Conservation (phyloP, 2,113 vertebrate genomes). For the Trichomycterus rosablanca region DNA sequence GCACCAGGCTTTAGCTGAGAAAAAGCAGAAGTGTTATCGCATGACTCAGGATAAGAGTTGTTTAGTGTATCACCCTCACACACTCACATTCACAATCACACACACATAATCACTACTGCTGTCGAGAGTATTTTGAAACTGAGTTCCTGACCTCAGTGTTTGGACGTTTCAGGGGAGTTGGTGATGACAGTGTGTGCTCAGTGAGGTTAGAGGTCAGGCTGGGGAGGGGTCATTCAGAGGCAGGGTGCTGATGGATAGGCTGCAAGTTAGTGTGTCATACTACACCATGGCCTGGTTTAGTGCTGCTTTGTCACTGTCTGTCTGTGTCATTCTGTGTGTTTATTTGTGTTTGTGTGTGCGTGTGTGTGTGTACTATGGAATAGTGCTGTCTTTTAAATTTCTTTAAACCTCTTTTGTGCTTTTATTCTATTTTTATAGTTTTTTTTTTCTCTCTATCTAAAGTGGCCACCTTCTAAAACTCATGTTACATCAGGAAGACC, state of each 20-base stretch:
- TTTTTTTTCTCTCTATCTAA: too few species aligned
- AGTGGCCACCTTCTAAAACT: too few species aligned
- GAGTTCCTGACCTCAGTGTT: slow-evolving; percentile 53
- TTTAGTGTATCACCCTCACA: slow-evolving; percentile 16
- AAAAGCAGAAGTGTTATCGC: slow-evolving; percentile 6
- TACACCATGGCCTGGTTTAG: slow-evolving; percentile 30
- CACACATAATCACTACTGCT: slow-evolving; percentile 10
- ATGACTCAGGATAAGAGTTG: slow-evolving; percentile 20
- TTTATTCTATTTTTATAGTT: too few species aligned
- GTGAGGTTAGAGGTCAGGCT: slow-evolving; percentile 59
- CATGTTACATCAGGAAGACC: too few species aligned
- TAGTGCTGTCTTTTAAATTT: too few species aligned
- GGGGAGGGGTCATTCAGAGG: slow-evolving; percentile 43
- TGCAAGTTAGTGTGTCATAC: slow-evolving; percentile 55
- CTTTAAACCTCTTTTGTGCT: too few species aligned
- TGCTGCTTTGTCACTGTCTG: slow-evolving; percentile 15
- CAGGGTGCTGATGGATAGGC: slow-evolving; percentile 52
- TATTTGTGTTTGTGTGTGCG: too few species aligned
- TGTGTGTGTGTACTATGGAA: too few species aligned
- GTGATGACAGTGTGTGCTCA: slow-evolving; percentile 66
- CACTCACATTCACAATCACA: slow-evolving; percentile 6
- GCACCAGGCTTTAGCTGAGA: too few species aligned
- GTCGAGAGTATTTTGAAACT: slow-evolving; percentile 38
- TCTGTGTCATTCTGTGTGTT: too few species aligned
- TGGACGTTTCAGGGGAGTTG: slow-evolving; percentile 58